A percentile compares a stretch with the other conserved stretches of the same genome.
Conservation (phyloP, 37 sponge, comb jelly and placozoan species). For the Diacarnus erythraeanus region DNA sequence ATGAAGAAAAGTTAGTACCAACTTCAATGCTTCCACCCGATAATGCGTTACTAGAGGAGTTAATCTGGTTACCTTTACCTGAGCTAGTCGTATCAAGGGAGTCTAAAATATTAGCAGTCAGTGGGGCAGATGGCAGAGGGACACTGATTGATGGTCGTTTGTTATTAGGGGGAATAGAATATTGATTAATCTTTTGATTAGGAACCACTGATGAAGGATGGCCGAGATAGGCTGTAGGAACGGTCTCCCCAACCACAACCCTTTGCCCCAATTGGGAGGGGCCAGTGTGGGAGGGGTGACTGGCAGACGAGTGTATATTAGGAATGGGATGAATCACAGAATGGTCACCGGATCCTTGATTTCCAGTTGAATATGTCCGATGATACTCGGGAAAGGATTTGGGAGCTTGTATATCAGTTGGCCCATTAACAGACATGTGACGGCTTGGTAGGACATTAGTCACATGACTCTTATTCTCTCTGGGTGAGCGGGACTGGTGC, state of each 20-base stretch:
- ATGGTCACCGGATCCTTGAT: neutral
- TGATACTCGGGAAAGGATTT: neutral
- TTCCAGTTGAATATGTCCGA: neutral
- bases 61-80: no score
- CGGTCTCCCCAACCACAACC: neutral
- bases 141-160: neutral
- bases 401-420: neutral
- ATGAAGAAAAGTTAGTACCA: neutral
- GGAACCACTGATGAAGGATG: constrained; percentile 1
- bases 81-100: constrained; percentile 16
- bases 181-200: neutral
- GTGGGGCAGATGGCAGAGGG: constrained; percentile 48
- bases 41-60: neutral
- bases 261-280: neutral
- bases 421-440: neutral
- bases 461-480: neutral
- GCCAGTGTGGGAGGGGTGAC: neutral
- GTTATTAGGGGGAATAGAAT: no score
- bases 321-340: neutral
- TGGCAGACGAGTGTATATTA: neutral
- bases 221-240: neutral
- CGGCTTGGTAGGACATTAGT: neutral
- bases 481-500: neutral
- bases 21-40: neutral
- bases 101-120: constrained; percentile 52